Percentiles rank a stretch among this genome's conserved stretches.
phyloP scores from a whole-genome alignment of 1,140 invertebrate species.

The Berghia stephanieae region DNA sequence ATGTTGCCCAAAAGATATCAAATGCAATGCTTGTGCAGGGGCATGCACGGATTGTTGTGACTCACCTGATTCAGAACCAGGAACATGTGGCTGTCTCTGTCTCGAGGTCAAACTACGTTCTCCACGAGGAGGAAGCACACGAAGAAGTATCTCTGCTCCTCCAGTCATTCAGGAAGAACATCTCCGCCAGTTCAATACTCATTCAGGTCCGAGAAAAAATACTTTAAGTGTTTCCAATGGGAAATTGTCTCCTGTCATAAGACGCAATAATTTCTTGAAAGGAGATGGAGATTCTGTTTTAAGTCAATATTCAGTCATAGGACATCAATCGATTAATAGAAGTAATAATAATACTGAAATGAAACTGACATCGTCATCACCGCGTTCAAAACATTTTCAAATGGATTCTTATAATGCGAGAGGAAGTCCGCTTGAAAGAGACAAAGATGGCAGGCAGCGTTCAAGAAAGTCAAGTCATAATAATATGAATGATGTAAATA shows the following conservation, averaged over 20 bases:
- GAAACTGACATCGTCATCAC: no score
- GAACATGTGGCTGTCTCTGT: slow-evolving; percentile 5
- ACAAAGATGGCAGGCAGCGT: background rate
- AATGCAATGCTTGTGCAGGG: background rate
- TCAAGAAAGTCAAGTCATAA: background rate
- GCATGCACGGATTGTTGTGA: background rate
- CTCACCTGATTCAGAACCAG: background rate
- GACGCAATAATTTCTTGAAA: no score
- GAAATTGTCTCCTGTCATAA: background rate
- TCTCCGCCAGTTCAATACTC: no score
- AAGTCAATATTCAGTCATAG: background rate
- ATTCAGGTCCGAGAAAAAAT: background rate
- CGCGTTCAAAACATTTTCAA: no score
- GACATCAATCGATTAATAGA: no score
- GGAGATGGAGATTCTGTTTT: background rate
- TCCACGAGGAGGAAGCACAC: background rate
- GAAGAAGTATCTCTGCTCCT: background rate
- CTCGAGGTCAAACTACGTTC: slow-evolving; percentile 12
- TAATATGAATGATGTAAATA: background rate
- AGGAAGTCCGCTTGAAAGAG: background rate
- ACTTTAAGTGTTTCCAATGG: background rate
- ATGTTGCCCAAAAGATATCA: background rate
- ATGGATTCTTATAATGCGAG: no score
- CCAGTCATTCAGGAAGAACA: background rate
- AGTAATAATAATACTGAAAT: no score